Percentiles rank a stretch among this genome's conserved stretches.
Evolutionary conservation across 2,113 vertebrate genomes (phyloP).

Genomic region (Erythrolamprus reginae): DNA sequence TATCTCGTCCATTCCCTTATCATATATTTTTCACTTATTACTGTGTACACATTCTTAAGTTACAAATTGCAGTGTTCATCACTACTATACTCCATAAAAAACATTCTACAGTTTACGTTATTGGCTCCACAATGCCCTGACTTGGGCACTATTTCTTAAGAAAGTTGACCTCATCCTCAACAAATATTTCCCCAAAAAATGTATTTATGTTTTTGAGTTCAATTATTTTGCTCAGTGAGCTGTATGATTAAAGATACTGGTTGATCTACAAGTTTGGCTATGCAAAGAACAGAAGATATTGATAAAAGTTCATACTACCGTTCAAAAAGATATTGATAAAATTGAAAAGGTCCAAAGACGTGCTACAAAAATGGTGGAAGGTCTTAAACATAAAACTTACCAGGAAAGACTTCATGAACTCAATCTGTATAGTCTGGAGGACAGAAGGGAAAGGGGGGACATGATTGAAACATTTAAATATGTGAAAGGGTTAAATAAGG

Average conservation of each 20-base stretch:
- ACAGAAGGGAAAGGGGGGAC: no score
- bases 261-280: not conserved
- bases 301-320: no score
- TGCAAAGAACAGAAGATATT: not conserved
- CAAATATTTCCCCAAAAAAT: not conserved
- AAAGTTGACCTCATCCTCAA: not conserved
- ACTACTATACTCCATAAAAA: not conserved
- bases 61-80: not conserved
- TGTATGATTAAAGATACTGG: not conserved
- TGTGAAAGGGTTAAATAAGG: no score
- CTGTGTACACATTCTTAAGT: not conserved
- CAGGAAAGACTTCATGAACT: no score
- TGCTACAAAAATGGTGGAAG: no score
- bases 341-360: no score
- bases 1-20: not conserved
- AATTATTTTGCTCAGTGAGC: not conserved
- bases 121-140: not conserved
- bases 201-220: not conserved
- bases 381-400: no score
- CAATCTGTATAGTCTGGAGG: no score
- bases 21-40: not conserved
- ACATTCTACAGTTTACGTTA: not conserved
- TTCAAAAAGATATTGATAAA: no score
- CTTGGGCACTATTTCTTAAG: not conserved
- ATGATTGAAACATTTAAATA: no score